Conservation (phyloP, 2,888 invertebrate species). For the Cerastoderma edule region DNA sequence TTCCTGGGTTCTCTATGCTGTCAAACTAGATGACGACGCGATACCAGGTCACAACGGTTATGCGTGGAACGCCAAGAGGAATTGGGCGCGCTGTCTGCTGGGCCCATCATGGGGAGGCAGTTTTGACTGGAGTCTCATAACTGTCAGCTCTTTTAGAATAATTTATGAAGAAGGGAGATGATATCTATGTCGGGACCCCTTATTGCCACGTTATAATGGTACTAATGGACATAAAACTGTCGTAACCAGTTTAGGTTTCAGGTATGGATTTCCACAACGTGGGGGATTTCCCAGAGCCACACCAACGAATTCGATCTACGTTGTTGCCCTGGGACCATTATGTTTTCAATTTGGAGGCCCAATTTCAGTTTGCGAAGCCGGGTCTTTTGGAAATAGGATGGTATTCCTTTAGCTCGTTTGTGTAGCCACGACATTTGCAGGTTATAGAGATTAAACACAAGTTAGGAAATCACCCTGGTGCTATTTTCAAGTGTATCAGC, state of each 20-base stretch:
- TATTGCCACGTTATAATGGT: slow-evolving; percentile 51
- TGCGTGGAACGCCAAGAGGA: slow-evolving; percentile 10
- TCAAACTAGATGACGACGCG: background rate
- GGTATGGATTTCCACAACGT: slow-evolving; percentile 32
- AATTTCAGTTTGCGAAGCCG: too few species aligned
- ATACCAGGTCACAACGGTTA: slow-evolving; percentile 8
- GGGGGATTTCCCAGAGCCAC: slow-evolving; percentile 34
- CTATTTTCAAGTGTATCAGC: too few species aligned
- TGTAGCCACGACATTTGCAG: too few species aligned
- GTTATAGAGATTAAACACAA: too few species aligned
- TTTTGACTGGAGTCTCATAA: slow-evolving; percentile 54
- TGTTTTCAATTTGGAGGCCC: slow-evolving; percentile 11
- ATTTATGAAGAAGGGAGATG: slow-evolving; percentile 47
- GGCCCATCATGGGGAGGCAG: slow-evolving; percentile 29
- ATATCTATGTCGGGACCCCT: slow-evolving; percentile 53
- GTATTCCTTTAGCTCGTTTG: too few species aligned
- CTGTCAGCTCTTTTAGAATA: slow-evolving; percentile 56
- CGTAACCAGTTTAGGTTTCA: slow-evolving; percentile 42
- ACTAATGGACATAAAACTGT: slow-evolving; percentile 58
- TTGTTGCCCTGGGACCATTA: slow-evolving; percentile 12
- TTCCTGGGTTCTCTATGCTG: too few species aligned
- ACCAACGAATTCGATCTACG: slow-evolving; percentile 11
- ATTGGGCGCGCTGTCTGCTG: slow-evolving; percentile 6
- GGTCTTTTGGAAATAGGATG: too few species aligned
- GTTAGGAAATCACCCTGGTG: too few species aligned